Percentiles rank a stretch among this genome's conserved stretches.
Evolutionary conservation across 2,888 invertebrate genomes (phyloP).

Genomic region (Syrphus vitripennis): DNA sequence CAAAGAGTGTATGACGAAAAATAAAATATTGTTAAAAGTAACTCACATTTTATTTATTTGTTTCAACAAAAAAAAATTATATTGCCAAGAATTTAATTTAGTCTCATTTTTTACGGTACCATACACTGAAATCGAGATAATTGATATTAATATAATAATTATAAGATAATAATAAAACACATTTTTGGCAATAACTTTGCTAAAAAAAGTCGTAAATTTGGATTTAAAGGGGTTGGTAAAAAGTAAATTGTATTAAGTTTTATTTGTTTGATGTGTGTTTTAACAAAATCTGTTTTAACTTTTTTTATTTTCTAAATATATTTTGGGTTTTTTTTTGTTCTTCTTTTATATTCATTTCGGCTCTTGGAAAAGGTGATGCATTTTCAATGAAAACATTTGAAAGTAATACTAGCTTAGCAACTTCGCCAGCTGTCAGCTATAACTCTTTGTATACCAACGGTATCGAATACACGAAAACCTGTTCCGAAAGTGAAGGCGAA

Average conservation of each 20-base stretch:
- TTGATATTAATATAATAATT: no score
- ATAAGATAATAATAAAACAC: no score
- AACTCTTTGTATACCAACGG: constrained; percentile 80
- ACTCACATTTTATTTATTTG: no score
- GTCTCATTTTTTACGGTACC: no score
- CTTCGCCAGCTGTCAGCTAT: constrained; percentile 80
- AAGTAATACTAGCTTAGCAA: constrained; percentile 81
- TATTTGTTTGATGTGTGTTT: constrained; percentile 44
- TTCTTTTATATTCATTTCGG: constrained; percentile 34
- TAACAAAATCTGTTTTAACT: constrained; percentile 48
- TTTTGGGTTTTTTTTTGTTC: constrained; percentile 71
- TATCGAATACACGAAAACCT: constrained; percentile 75
- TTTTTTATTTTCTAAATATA: constrained; percentile 43
- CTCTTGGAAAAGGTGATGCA: constrained; percentile 78
- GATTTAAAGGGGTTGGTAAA: not conserved
- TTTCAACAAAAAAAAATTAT: no score
- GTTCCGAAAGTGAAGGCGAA: constrained; percentile 75
- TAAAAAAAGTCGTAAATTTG: no score
- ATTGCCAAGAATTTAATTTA: no score
- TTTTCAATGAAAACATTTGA: constrained; percentile 81
- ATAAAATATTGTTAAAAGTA: no score
- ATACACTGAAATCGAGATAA: no score
- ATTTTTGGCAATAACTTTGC: no score
- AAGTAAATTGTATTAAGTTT: not conserved
- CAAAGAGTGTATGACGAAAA: no score